Conservation (phyloP, 2,113 vertebrate species). For the Nicator chloris region DNA sequence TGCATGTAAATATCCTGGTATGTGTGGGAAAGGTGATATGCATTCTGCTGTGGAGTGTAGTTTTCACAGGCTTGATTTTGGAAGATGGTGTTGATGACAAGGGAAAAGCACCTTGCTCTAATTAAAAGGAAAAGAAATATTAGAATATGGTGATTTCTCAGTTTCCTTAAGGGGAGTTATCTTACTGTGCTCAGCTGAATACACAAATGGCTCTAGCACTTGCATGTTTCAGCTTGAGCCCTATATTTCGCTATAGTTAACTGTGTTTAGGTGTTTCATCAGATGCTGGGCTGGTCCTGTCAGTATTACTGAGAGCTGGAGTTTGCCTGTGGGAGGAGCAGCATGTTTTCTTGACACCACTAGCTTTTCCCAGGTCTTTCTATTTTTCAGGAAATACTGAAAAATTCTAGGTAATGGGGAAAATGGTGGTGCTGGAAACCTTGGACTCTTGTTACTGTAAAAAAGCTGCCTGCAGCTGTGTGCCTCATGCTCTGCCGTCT, state of each 20-base stretch:
- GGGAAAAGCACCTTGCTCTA: not conserved
- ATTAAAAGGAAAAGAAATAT: not conserved
- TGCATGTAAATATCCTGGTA: not conserved
- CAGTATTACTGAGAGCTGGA: not conserved
- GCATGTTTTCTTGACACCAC: not conserved
- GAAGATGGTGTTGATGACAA: not conserved
- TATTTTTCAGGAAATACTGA: not conserved
- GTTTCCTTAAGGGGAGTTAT: not conserved
- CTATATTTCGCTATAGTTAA: not conserved
- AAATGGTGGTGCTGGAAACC: not conserved
- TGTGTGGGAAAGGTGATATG: not conserved
- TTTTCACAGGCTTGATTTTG: not conserved
- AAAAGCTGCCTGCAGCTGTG: not conserved
- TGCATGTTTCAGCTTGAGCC: not conserved
- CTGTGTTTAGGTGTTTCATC: not conserved
- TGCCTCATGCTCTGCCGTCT: accelerated
- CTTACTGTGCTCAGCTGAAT: not conserved
- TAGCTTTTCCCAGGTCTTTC: not conserved
- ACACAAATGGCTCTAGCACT: not conserved
- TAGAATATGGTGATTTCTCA: not conserved
- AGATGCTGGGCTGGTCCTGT: not conserved
- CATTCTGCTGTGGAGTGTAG: not conserved
- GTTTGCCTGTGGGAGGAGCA: not conserved
- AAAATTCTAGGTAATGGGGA: not conserved
- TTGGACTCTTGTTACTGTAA: not conserved